Evolutionary conservation across 2,888 invertebrate species (phyloP), one percentile per base, ranked within the genome.

Genomic region (Lycia hirtaria): DNA sequence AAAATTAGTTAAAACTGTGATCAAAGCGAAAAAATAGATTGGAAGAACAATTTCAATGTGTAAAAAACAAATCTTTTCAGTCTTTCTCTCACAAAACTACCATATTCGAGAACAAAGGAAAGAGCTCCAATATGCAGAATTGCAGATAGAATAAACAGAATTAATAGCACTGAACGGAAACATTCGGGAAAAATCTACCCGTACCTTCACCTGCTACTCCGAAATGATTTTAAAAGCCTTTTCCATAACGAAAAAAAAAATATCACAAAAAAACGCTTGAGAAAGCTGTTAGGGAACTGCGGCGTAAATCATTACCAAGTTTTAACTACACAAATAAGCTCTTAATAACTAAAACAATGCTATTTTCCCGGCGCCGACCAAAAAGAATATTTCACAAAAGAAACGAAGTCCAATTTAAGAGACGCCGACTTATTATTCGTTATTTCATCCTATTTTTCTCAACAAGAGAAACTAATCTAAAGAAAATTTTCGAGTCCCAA

Each of bases 381-480:
- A 81, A 79, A 62, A 82, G 47, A 82, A 72, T 73, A 72, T 74
- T 69, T 71, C 73, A 78, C 75, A 81, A 83, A 81, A 79, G 77
- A 76, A 80, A 67, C 76, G 73, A 80, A 80, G 78, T 85, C 83
- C 87, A 88, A 88, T 88, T 89, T 87, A 81, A 81, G 81, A 79
- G 80, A 83, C 80, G 78, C 79, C 73, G 84, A 84, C 88, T 87
- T 89, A 87, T 89, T 90, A 89, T 89, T 87, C 81, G 79, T 81
- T 85, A 80, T 81, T 79, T 85, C 80, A 75, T 84, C 78, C 80
- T 88, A 86, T 90, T 91, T 89, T 85, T 76, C 85, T 76, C 88
- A 89, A 91, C 89, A 90, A 89, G 88, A 87, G 85, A 89, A 92
- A 91, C 90, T 92, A 91, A 91, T 91, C 88, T 90, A 89, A 91